Base-by-base conservation (phyloP, 2,113 vertebrate genomes). In the Polyodon spathula region DNA sequence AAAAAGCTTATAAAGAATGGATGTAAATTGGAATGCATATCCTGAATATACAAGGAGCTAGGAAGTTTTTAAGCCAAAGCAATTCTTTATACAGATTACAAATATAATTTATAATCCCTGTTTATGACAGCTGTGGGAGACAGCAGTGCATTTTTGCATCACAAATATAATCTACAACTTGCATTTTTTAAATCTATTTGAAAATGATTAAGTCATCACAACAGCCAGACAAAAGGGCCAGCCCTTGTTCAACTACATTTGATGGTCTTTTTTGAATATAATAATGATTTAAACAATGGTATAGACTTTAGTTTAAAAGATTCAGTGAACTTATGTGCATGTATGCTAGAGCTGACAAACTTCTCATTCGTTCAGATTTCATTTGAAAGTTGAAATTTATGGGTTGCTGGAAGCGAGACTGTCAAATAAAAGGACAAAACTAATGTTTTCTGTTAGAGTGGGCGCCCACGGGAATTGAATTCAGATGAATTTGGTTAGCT, bases 351-450 rank as follows among this genome's bases (percentile, higher is more conserved):
- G 27, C 27, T 27, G 27, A 27, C 27, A n/a, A 51, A 48, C 37
- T 38, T 52, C 46, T 52, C 37, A 48, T 60, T 40, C 27, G 42
- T 50, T 60, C 40, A 12, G 38, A 51, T 50, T 40, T 12, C 10
- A 39, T 52, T 40, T 14, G 44, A 60, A 60, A 43, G 44, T 15
- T 16, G 15, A 51, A 51, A 52, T 60, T 60, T 60, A 52, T 60
- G 40, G 44, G 44, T 52, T 7, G 37, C 46, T 52, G 59, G 37
- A 60, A 52, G 44, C 48, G 39, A 40, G 48, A 51, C 46, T 52
- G 44, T 60, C 44, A 50, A 60, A 39, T 59, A 17, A 59, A 59
- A 59, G 57, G 46, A 59, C 42, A 17, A 59, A 59, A 59, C 57
- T 44, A 59, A 59, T 59, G 57, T 27, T 44, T 44, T 46, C 41